A percentile compares a stretch with the other conserved stretches of the same genome.
These are phyloP conservation scores for Harpalus rufipes DNA, from an alignment of 2,888 invertebrate genomes.

Conservation along the genomic window DNA sequence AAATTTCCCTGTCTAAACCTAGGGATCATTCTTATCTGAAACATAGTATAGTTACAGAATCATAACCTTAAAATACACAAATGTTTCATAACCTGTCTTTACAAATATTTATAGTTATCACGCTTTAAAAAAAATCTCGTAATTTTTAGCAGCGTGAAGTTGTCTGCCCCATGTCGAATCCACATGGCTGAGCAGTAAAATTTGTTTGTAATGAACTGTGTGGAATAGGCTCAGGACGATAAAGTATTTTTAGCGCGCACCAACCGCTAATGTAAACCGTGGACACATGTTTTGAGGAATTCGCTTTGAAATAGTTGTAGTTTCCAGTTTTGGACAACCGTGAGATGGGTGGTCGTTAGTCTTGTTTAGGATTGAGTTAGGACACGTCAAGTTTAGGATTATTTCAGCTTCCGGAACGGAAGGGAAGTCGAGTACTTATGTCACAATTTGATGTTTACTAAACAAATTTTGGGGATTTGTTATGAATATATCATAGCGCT, in stretches of 20 bases:
- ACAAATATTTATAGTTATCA: too few species aligned
- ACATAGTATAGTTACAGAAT: too few species aligned
- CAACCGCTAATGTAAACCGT: constrained; percentile 35
- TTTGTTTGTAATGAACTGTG: constrained; percentile 43
- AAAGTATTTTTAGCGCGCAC: constrained; percentile 34
- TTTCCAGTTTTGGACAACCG: constrained; percentile 17
- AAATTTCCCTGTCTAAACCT: too few species aligned
- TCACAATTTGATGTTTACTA: not conserved
- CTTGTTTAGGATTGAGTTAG: constrained; percentile 17
- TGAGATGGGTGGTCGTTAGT: constrained; percentile 28
- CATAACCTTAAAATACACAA: too few species aligned
- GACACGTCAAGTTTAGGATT: not conserved
- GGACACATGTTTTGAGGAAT: constrained; percentile 44
- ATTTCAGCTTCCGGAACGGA: not conserved
- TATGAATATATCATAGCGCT: not conserved
- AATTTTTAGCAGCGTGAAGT: not conserved
- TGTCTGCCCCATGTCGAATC: constrained; percentile 12
- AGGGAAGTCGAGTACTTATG: not conserved
- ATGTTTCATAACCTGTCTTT: too few species aligned
- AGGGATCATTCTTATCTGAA: too few species aligned
- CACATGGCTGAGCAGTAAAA: constrained; percentile 47
- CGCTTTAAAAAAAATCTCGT: too few species aligned
- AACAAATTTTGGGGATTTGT: not conserved
- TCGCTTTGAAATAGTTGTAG: constrained; percentile 24
- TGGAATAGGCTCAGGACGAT: not conserved